These are phyloP conservation scores for Tetranychus piercei DNA, from an alignment of 2,888 invertebrate species.

Conservation along the genomic window DNA sequence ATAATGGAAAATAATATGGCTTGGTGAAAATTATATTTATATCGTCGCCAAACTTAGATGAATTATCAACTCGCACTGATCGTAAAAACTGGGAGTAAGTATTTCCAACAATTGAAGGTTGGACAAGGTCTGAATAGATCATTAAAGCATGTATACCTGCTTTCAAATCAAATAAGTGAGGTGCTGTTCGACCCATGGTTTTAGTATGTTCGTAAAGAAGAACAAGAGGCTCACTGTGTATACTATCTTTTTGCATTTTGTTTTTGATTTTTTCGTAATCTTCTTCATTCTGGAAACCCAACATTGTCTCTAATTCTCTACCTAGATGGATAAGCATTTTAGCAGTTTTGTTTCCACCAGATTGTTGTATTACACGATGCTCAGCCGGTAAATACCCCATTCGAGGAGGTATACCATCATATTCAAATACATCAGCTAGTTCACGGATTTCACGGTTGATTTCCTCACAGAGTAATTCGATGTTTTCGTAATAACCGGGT, in stretches of 20 bases:
- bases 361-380: neutral
- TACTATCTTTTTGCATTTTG: no score
- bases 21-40: neutral
- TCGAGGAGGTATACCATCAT: no score
- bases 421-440: no score
- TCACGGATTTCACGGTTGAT: no score
- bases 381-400: neutral
- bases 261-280: neutral
- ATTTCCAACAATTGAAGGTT: conserved; percentile 10
- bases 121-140: conserved; percentile 10
- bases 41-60: conserved; percentile 3
- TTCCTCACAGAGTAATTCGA: no score
- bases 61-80: neutral
- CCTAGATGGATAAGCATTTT: neutral
- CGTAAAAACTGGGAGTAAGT: conserved; percentile 1
- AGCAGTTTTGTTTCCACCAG: no score
- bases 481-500: no score
- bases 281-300: neutral
- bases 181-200: no score
- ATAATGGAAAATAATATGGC: conserved; percentile 11
- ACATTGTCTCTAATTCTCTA: neutral
- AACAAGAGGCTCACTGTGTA: neutral
- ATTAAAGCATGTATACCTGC: neutral
- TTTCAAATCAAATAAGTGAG: neutral
- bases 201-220: no score